Evolutionary conservation across 2,797 vertebrate genomes (phyloP).

Genomic region (Chanos chanos): DNA sequence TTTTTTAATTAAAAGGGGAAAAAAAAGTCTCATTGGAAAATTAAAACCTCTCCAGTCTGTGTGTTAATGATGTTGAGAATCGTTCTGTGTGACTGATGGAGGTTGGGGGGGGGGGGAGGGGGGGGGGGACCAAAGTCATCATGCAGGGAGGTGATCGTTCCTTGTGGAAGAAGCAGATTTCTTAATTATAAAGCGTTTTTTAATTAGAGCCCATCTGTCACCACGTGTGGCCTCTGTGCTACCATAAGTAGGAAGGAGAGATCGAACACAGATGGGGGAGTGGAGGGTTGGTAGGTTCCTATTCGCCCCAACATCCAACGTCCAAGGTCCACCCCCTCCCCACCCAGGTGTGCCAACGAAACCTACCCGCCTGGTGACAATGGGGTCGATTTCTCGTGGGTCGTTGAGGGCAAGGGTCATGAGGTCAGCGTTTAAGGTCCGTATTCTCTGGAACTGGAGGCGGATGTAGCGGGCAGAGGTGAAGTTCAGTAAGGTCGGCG

Average conservation of each 20-base stretch:
- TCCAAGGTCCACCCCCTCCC: too few species aligned
- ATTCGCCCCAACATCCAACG: too few species aligned
- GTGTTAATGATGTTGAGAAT: too few species aligned
- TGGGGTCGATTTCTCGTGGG: slow-evolving; percentile 83
- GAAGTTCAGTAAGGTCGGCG: slow-evolving; percentile 83
- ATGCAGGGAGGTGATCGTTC: slow-evolving; percentile 16
- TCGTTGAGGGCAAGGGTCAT: slow-evolving; percentile 89
- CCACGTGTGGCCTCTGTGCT: too few species aligned
- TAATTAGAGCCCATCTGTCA: slow-evolving; percentile 46
- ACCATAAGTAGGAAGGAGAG: too few species aligned
- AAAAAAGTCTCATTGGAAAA: too few species aligned
- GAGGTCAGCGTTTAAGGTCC: slow-evolving; percentile 93
- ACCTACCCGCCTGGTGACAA: slow-evolving; percentile 91
- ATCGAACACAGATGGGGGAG: too few species aligned
- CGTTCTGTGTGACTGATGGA: slow-evolving; percentile 1
- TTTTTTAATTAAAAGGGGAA: too few species aligned
- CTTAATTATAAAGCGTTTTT: slow-evolving; percentile 40
- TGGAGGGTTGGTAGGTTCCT: too few species aligned
- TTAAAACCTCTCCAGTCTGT: too few species aligned
- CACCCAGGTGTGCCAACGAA: too few species aligned
- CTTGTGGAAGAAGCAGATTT: slow-evolving; percentile 24
- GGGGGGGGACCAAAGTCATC: neutral
- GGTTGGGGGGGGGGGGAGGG: slow-evolving; percentile 14
- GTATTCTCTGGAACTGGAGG: slow-evolving; percentile 86
- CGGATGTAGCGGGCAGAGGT: slow-evolving; percentile 93